Evolutionary conservation across 1,140 invertebrate genomes (phyloP).

Genomic region (Littorina saxatilis): DNA sequence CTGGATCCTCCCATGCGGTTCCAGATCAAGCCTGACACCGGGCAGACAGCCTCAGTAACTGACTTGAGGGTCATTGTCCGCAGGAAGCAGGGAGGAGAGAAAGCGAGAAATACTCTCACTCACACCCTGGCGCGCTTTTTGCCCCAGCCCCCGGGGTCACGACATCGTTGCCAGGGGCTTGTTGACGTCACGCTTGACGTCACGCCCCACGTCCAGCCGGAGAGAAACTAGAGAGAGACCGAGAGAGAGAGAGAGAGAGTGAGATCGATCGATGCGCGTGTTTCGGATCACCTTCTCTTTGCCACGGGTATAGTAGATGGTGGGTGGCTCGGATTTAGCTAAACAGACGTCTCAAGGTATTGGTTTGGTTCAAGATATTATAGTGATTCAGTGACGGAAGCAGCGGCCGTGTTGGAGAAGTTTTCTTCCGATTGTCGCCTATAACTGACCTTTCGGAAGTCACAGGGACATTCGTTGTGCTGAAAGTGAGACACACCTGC

Average conservation of each 20-base stretch:
- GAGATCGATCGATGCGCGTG: neutral
- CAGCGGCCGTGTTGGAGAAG: neutral
- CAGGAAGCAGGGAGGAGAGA: neutral
- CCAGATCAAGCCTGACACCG: no score
- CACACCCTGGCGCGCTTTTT: neutral
- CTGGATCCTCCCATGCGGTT: no score
- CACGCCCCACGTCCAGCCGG: neutral
- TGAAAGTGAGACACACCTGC: no score
- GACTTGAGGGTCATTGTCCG: neutral
- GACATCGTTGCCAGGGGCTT: neutral
- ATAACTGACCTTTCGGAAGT: no score
- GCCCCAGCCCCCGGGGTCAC: neutral
- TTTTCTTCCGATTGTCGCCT: neutral
- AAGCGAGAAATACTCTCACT: neutral
- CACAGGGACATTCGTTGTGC: no score
- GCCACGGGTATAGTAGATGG: neutral
- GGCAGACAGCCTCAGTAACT: no score
- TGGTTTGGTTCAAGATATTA: neutral
- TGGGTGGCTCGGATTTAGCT: no score
- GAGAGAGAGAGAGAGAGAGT: no score
- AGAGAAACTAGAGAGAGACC: no score
- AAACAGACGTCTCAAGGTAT: neutral
- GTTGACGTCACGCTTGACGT: neutral
- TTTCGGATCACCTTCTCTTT: neutral
- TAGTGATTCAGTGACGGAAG: neutral